A percentile compares a stretch with the other conserved stretches of the same genome.
Conservation (phyloP, 2,888 invertebrate species). For the Eilema griseolum region DNA sequence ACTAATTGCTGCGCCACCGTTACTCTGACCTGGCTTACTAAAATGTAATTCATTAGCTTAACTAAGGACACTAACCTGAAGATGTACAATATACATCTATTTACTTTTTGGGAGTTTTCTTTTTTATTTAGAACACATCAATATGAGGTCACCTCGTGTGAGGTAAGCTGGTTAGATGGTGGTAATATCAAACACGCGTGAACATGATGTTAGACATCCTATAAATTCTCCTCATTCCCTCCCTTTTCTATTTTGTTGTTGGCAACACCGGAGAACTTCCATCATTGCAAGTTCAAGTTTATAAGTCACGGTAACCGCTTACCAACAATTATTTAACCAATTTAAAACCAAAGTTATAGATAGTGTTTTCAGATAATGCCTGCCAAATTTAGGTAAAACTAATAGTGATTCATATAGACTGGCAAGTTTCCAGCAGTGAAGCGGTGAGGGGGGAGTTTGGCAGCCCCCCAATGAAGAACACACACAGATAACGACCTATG, state of each 20-base stretch:
- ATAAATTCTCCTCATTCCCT: background rate
- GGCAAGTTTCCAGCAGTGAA: conserved; percentile 52
- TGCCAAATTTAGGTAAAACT: conserved; percentile 52
- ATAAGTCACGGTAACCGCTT: background rate
- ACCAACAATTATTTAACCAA: background rate
- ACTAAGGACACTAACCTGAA: no score
- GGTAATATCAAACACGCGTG: no score
- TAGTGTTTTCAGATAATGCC: conserved; percentile 9
- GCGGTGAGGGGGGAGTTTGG: conserved; percentile 47
- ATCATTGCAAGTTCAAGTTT: background rate
- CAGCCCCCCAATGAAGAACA: conserved; percentile 49
- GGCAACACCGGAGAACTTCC: background rate
- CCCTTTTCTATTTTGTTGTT: background rate
- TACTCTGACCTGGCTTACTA: no score
- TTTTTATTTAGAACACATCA: no score
- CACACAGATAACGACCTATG: conserved; percentile 21
- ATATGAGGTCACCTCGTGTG: no score
- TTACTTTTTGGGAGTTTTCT: no score
- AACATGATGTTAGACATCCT: background rate
- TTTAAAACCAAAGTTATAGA: background rate
- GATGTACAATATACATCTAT: no score
- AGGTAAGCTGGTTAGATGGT: no score
- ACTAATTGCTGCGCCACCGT: no score
- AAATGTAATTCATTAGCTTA: no score
- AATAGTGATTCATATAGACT: conserved; percentile 49